Base-by-base conservation (phyloP, 2,113 vertebrate genomes). In the Dendropsophus ebraccatus region DNA sequence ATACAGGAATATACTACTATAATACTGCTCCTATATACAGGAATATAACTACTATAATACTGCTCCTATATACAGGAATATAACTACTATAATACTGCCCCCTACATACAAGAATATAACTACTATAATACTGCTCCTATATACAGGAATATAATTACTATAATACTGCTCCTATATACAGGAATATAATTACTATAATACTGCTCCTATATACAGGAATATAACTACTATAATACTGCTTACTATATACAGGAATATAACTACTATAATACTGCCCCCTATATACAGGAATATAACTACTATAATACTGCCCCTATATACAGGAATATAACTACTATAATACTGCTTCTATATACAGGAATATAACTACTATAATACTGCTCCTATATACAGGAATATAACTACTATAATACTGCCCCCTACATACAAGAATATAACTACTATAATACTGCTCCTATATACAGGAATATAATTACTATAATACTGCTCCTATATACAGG, bases 41-140 rank as follows among this genome's bases (percentile, higher is more conserved):
- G 58, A 62, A 62, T 62, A 62, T 62, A 62, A 62, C 58, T 62
- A 62, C 58, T 62, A 62, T 25, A 62, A 62, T 28, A 62, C 58
- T 62, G 58, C 58, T 13, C 23, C 58, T 62, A 62, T 62, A 7
- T 62, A 62, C 58, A 28, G 25, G 58, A 62, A 62, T 25, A 62
- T 62, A 62, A 62, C 58, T 25, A 62, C 58, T 62, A 62, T 62
- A 62, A 62, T 62, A 62, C 58, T 62, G n/a, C n/a, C 50, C 3
- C 50, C 50, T 52, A 52, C 19, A 19, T 52, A 52, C 14, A 16
- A 52, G 14, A 52, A 52, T 17, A 17, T 17, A 16, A 52, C 50
- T 52, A 52, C 50, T 52, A 52, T 52, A 52, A 19, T 52, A 52
- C 41, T 52, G 16, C 41, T 41, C 58, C 23, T 21, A 62, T 9